Conservation (phyloP, 2,113 vertebrate species). For the Cathartes aura region DNA sequence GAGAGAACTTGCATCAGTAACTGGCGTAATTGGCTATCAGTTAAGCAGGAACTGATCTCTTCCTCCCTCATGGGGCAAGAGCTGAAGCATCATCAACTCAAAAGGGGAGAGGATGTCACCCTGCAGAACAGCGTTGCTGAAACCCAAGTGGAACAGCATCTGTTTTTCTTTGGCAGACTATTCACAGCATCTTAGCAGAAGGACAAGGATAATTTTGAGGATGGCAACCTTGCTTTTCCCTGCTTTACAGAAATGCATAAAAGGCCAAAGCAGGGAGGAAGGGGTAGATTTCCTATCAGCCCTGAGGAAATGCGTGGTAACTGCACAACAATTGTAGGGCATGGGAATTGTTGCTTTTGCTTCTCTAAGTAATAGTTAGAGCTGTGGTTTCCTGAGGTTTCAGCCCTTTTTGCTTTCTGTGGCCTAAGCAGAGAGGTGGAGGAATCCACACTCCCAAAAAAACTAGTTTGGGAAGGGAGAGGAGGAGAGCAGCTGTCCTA, state of each 20-base stretch:
- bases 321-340: not conserved
- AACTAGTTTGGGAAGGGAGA: not conserved
- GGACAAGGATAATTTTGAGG: not conserved
- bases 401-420: not conserved
- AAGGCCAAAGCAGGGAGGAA: not conserved
- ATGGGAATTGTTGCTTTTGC: not conserved
- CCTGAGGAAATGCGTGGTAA: not conserved
- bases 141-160: not conserved
- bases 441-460: not conserved
- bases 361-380: not conserved
- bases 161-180: not conserved
- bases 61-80: not conserved
- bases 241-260: not conserved
- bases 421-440: not conserved
- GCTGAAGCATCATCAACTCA: not conserved
- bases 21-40: not conserved
- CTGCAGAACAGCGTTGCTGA: not conserved
- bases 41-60: not conserved
- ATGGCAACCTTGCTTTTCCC: not conserved
- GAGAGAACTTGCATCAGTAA: not conserved
- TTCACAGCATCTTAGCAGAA: not conserved
- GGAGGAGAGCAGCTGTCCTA: not conserved
- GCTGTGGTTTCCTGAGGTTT: constrained; percentile 1
- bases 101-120: not conserved
- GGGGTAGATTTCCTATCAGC: not conserved